Evolutionary conservation across 2,797 vertebrate species (phyloP).

Genomic region (Paedocypris micromegethes): DNA sequence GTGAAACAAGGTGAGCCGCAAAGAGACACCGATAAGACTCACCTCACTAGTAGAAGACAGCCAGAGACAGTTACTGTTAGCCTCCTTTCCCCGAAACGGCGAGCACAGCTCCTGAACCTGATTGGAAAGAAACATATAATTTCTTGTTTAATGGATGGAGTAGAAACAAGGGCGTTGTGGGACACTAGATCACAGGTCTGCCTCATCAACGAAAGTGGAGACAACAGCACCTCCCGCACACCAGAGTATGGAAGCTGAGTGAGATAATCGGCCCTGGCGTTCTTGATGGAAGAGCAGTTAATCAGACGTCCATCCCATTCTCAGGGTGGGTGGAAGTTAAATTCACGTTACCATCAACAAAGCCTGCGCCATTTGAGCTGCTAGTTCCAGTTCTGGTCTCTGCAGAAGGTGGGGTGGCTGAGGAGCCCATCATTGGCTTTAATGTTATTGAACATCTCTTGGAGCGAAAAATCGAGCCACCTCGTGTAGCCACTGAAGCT

Average conservation of each 20-base stretch:
- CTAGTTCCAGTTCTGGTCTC: neutral
- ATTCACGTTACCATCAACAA: neutral
- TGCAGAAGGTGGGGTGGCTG: neutral
- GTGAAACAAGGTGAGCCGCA: neutral
- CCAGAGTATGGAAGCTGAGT: neutral
- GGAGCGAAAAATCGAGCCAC: neutral
- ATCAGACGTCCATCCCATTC: neutral
- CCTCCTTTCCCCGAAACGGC: conserved; percentile 4
- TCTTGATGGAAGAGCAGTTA: neutral
- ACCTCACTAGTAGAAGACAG: conserved; percentile 1
- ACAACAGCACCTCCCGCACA: neutral
- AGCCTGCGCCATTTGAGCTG: neutral
- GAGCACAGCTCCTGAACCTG: conserved; percentile 7
- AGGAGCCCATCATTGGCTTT: neutral
- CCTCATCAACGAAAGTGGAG: conserved; percentile 33
- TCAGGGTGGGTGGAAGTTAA: neutral
- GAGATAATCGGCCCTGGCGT: neutral
- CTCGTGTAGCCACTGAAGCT: neutral
- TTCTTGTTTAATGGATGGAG: conserved; percentile 16
- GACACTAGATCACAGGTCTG: conserved; percentile 32
- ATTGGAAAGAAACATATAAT: conserved; percentile 19
- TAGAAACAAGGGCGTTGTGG: conserved; percentile 15
- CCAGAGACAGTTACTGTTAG: neutral
- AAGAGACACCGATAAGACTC: neutral
- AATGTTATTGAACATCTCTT: neutral